These are phyloP conservation scores for Dromaius novaehollandiae DNA, from an alignment of 2,113 vertebrate genomes.

Conservation along the genomic window DNA sequence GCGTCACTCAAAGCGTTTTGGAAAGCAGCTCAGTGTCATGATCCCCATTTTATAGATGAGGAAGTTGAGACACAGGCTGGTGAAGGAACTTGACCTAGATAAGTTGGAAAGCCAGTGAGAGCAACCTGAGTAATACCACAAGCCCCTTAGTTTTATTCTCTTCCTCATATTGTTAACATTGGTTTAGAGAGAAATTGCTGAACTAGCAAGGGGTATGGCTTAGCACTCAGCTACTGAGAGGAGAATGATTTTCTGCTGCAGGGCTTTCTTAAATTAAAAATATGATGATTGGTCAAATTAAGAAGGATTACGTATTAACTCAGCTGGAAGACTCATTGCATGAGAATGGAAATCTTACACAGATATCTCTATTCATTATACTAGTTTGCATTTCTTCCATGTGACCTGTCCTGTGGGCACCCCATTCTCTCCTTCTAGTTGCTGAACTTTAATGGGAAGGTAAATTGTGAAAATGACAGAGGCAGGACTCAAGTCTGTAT, in stretches of 20 bases:
- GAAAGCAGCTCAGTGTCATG: neutral
- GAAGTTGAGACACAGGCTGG: neutral
- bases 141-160: neutral
- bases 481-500: neutral
- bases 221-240: neutral
- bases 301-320: neutral
- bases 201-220: neutral
- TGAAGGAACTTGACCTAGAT: neutral
- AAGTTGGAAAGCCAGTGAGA: neutral
- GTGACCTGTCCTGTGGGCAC: neutral
- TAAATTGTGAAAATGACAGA: neutral
- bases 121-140: neutral
- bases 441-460: neutral
- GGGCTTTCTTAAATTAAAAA: neutral
- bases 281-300: neutral
- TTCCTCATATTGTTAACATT: neutral
- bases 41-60: neutral
- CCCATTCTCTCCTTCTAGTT: neutral
- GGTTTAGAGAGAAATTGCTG: neutral
- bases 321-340: neutral
- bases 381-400: neutral
- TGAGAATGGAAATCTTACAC: neutral
- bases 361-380: neutral
- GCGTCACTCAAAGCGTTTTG: neutral
- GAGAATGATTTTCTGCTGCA: neutral